Evolutionary conservation across 2,888 invertebrate species (phyloP), one percentile per base, ranked within the genome.

Genomic region (Nezara viridula): DNA sequence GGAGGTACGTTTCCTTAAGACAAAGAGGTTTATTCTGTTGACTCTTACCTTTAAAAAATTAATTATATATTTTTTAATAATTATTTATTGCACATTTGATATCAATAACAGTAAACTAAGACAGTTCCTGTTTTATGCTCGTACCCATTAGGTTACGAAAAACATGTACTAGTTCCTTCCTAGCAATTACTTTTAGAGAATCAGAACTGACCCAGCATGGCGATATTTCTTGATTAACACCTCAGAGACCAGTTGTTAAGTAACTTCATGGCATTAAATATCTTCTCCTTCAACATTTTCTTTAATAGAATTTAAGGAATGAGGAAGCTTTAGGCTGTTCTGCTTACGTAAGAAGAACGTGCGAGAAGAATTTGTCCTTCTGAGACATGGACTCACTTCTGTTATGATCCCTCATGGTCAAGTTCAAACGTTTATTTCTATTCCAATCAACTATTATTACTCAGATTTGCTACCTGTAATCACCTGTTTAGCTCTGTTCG

Each of bases 301-400:
- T 73, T 37, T 21, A 37, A 73, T 73, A 73, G 32, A 73, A 73
- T 37, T 73, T 73, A 19, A 73, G 66, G 66, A 73, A 73, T 73
- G 66, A 73, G 66, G 66, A 73, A 73, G 66, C 32, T 7, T 19
- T 5, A 32, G 16, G 32, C 6, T 3, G 19, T 5, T 37, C 32
- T 73, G 16, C 7, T 73, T 73, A 73, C 66, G 66, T 73, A 37
- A 73, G 2, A 9, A 37, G 32, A 37, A 2, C 66, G 32, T 37
- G 19, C n/a, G 19, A 19, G 2, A 73, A 73, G 66, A 73, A 73
- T 73, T 73, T 73, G 66, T 37, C 66, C 66, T 73, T 37, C 66
- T 37, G 32, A 32, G 10, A 32, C 66, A 32, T 27, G 60, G 32
- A 21, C 16, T 73, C 32, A 32, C 32, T 10, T 73, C 7, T 73